Evolutionary conservation across 2,113 vertebrate genomes (phyloP).

Genomic region (Nycticorax nycticorax): DNA sequence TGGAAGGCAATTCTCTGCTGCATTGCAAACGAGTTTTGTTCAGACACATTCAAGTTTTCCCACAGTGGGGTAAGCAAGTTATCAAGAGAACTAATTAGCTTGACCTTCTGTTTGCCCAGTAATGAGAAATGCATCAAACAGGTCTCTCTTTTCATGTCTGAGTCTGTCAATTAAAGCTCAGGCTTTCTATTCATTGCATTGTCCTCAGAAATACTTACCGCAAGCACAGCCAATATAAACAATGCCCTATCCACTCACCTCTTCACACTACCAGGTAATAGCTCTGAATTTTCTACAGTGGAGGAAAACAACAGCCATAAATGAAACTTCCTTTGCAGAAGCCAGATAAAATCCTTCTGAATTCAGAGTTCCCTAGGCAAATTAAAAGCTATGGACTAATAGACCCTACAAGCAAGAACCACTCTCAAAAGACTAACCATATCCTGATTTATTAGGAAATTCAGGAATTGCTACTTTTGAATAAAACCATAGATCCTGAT

Average conservation of each 20-base stretch:
- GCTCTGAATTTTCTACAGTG: constrained; percentile 19
- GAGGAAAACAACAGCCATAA: neutral
- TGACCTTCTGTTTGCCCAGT: constrained; percentile 36
- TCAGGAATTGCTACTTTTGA: neutral
- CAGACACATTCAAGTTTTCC: constrained; percentile 18
- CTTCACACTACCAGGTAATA: neutral
- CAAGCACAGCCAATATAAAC: neutral
- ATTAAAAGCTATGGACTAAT: neutral
- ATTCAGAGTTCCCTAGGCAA: neutral
- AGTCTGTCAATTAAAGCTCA: constrained; percentile 35
- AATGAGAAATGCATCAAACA: constrained; percentile 19
- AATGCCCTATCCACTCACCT: constrained; percentile 7
- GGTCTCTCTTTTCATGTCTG: neutral
- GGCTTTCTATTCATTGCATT: neutral
- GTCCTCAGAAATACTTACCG: constrained; percentile 14
- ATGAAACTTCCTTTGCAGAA: neutral
- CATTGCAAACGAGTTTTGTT: constrained; percentile 25
- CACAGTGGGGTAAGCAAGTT: constrained; percentile 26
- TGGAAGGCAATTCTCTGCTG: constrained; percentile 23
- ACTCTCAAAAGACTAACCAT: neutral
- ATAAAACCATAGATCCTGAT: neutral
- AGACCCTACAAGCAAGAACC: neutral
- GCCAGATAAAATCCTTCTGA: neutral
- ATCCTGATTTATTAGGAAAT: neutral
- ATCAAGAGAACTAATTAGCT: constrained; percentile 59